phyloP scores from a whole-genome alignment of 2,888 invertebrate genomes.

The Orchestes rusci region DNA sequence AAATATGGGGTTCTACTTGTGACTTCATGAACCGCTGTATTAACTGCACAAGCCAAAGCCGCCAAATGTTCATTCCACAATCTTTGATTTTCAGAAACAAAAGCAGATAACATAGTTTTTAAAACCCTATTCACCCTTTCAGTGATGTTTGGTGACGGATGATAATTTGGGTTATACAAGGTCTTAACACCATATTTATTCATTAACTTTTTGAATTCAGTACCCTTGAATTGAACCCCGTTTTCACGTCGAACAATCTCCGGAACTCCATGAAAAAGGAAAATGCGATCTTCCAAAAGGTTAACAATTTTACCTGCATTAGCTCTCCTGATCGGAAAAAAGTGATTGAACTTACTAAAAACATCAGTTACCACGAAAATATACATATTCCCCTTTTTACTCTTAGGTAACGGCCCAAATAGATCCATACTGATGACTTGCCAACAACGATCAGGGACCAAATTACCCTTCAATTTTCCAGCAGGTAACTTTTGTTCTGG shows the following conservation, averaged over 20 bases:
- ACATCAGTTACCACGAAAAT: conserved; percentile 7
- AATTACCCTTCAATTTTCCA: neutral
- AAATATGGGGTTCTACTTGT: conserved; percentile 5
- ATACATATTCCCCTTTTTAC: conserved; percentile 1
- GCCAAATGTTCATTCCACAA: conserved; percentile 16
- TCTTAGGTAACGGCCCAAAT: conserved; percentile 5
- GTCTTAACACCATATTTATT: neutral
- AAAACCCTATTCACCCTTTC: conserved; percentile 11
- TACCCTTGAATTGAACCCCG: neutral
- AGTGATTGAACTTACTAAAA: too few relatives aligned
- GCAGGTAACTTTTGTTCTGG: conserved; percentile 5
- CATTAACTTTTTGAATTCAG: neutral
- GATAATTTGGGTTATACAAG: conserved; percentile 7
- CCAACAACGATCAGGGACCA: conserved; percentile 6
- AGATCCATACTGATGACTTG: conserved; percentile 7
- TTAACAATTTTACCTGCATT: neutral
- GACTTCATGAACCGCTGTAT: conserved; percentile 1
- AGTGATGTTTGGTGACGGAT: conserved; percentile 2
- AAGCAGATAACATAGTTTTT: conserved; percentile 14
- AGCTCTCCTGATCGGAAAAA: too few relatives aligned
- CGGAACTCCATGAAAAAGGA: neutral
- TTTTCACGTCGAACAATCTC: neutral
- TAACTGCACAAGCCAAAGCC: conserved; percentile 6
- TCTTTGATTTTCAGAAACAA: conserved; percentile 14
- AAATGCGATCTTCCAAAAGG: neutral